phyloP scores from a whole-genome alignment of 2,888 invertebrate genomes.

The Napeogenes inachia region DNA sequence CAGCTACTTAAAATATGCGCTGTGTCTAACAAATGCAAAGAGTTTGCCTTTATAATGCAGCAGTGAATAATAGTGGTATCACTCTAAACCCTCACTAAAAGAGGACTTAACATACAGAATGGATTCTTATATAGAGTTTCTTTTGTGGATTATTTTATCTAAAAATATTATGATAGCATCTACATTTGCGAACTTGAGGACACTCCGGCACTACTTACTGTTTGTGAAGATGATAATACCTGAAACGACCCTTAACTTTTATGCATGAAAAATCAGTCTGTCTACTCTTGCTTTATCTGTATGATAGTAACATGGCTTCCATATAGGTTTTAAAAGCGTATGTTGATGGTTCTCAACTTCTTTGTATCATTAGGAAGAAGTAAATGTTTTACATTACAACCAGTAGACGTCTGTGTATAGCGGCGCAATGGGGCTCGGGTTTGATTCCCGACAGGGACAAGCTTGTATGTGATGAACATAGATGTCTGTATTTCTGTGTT shows the following conservation, averaged over 20 bases:
- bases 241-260: neutral
- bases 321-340: neutral
- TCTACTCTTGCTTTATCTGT: neutral
- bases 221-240: neutral
- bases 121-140: conserved; percentile 17
- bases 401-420: too few species aligned
- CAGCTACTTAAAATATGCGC: conserved; percentile 8
- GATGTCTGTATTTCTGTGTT: too few species aligned
- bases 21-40: conserved; percentile 28
- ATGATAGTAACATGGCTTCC: neutral
- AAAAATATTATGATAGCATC: conserved; percentile 17
- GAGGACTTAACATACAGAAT: conserved; percentile 22
- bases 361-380: too few species aligned
- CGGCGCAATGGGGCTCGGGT: too few species aligned
- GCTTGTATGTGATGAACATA: too few species aligned
- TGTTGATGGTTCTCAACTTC: neutral
- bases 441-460: too few species aligned
- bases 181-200: conserved; percentile 10
- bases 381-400: too few species aligned
- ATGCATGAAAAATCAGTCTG: conserved; percentile 2
- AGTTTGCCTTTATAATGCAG: conserved; percentile 26
- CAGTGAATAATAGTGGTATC: conserved; percentile 26
- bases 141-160: conserved; percentile 17
- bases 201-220: conserved; percentile 10
- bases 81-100: conserved; percentile 25